Base-by-base conservation (phyloP, 2,113 vertebrate genomes). In the Todiramphus saurophagus region DNA sequence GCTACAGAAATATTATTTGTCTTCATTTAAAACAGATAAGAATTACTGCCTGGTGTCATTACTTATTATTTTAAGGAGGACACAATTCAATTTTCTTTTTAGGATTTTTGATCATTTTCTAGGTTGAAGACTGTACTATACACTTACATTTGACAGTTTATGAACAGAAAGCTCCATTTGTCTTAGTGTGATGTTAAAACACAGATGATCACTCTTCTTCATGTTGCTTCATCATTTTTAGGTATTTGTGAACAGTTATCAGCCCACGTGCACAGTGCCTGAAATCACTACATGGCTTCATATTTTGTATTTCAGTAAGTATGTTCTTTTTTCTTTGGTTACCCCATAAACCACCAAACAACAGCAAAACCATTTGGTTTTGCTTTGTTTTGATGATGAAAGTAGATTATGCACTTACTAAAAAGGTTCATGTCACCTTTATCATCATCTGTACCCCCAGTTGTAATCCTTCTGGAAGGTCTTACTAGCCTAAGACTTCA, bases 1-100 rank as follows among this genome's bases (percentile, higher is more conserved):
- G 15, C 23, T 39, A 82, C 1, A 55, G 14, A 82, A 53, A 30
- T n/a, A 87, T 1, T 0, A 0, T 16, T 50, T 66, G 43, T 44
- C 24, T 55, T 56, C 16, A 67, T 55, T 59, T 70, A 91, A 73
- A 48, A 7, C 13, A 83, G 30, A 0, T 24, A 58, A 70, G 7
- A 77, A 68, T 60, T 64, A 67, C 9, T 23, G 12, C 1, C 7
- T 30, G 10, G 5, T 70, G 19, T 66, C 64, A 76, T 3, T 68
- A 63, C 5, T 56, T 62, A 39, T 5, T 27, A 39, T 37, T 87
- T 91, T 23, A 59, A 19, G 20, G 62, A 51, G 11, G 19, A 66
- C 11, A 83, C 5, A 21, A n/a, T 39, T 55, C 16, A 0, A 51
- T 30, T 73, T 95, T 76, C 0, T 4, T 58, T 83, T 69, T 16